phyloP scores from a whole-genome alignment of 2,888 invertebrate species.

The Aricia artaxerxes region DNA sequence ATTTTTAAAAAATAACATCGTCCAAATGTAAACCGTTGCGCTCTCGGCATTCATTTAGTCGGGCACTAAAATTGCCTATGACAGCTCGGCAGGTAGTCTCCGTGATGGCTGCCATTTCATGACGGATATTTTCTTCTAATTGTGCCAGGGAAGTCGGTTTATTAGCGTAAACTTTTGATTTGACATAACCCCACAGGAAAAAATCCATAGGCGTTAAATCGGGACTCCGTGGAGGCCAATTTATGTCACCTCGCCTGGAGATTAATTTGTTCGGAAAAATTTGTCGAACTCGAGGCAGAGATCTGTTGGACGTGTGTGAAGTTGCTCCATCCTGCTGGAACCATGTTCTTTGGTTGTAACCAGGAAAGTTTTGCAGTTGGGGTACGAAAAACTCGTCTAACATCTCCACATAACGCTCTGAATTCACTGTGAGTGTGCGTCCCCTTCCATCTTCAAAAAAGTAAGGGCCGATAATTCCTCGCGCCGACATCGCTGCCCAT shows the following conservation, averaged over 20 bases:
- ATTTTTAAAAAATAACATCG: slow-evolving; percentile 35
- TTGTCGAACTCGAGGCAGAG: slow-evolving; percentile 33
- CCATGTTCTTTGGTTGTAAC: slow-evolving; percentile 42
- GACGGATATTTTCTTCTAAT: slow-evolving; percentile 32
- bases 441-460: slow-evolving; percentile 42
- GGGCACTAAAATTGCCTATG: slow-evolving; percentile 35
- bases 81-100: slow-evolving; percentile 36
- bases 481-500: slow-evolving; percentile 41
- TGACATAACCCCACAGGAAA: slow-evolving; percentile 36
- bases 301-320: slow-evolving; percentile 36
- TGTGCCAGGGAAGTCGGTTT: slow-evolving; percentile 24
- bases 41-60: slow-evolving; percentile 39
- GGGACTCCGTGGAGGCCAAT: slow-evolving; percentile 30
- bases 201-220: slow-evolving; percentile 36
- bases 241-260: slow-evolving; percentile 31
- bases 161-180: slow-evolving; percentile 35
- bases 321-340: slow-evolving; percentile 41
- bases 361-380: slow-evolving; percentile 40
- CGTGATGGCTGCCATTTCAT: slow-evolving; percentile 37
- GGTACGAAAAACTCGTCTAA: slow-evolving; percentile 32
- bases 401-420: slow-evolving; percentile 39
- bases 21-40: slow-evolving; percentile 39
- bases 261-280: slow-evolving; percentile 75
- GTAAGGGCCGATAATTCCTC: slow-evolving; percentile 43
- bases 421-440: slow-evolving; percentile 35